Conservation (phyloP, 2,113 vertebrate species). For the Amphilophus citrinellus region DNA sequence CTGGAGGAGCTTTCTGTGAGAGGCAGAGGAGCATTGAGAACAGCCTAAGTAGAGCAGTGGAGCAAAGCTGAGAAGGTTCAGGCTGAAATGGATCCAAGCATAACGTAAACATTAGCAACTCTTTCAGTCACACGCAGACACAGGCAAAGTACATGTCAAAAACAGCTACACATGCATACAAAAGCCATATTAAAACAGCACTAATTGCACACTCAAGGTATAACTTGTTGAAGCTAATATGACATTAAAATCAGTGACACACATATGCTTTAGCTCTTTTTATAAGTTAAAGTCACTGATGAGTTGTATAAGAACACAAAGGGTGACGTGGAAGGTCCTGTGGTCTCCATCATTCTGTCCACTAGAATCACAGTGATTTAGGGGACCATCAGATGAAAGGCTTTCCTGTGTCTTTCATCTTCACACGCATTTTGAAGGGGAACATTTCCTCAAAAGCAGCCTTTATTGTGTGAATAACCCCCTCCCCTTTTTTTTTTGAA, state of each 20-base stretch:
- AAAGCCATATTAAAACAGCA: neutral
- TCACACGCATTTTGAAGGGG: conserved; percentile 19
- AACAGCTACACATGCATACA: neutral
- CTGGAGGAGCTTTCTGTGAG: conserved; percentile 22
- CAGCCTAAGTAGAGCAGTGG: conserved; percentile 41
- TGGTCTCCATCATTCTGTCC: conserved; percentile 16
- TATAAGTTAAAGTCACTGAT: neutral
- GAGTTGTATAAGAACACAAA: neutral
- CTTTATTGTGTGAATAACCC: neutral
- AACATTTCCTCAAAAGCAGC: conserved; percentile 39
- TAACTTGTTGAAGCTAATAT: conserved; percentile 7
- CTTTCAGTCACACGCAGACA: conserved; percentile 10
- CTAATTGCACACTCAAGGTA: conserved; percentile 4
- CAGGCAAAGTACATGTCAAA: conserved; percentile 8
- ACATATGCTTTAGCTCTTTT: neutral
- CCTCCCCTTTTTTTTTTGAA: neutral
- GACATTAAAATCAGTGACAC: neutral
- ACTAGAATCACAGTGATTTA: conserved; percentile 20
- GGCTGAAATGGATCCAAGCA: conserved; percentile 52
- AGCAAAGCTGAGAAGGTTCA: conserved; percentile 50
- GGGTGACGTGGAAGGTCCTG: conserved; percentile 20
- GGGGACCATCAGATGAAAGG: conserved; percentile 45
- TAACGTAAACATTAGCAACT: conserved; percentile 47
- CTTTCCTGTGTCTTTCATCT: conserved; percentile 54
- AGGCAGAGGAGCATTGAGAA: conserved; percentile 31